Evolutionary conservation across 2,888 invertebrate species (phyloP).

Genomic region (Drosophila greeni): DNA sequence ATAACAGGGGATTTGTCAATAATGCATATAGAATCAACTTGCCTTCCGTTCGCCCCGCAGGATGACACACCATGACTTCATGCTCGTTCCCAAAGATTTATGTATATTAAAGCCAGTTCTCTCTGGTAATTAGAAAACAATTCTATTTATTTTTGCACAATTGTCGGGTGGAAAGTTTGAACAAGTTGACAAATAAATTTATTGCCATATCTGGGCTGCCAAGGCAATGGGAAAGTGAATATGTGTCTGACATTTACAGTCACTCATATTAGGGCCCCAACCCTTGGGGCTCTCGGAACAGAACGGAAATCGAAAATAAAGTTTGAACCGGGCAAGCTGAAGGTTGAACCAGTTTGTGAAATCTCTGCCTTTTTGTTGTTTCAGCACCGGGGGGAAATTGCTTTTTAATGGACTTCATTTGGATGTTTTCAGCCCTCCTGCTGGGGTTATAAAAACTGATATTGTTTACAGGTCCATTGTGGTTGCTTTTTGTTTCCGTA

Average conservation of each 20-base stretch:
- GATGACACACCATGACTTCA: conserved; percentile 19
- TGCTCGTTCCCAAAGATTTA: conserved; percentile 31
- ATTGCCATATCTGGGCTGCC: conserved; percentile 47
- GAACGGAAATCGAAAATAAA: conserved; percentile 71
- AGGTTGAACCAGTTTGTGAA: conserved; percentile 38
- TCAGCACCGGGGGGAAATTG: conserved; percentile 42
- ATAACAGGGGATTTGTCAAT: conserved; percentile 59
- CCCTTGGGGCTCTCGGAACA: conserved; percentile 19
- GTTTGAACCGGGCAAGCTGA: conserved; percentile 53
- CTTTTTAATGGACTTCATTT: conserved; percentile 48
- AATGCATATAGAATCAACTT: conserved; percentile 56
- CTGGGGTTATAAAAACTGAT: conserved; percentile 29
- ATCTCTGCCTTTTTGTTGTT: conserved; percentile 19
- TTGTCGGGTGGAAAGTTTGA: conserved; percentile 32
- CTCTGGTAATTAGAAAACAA: conserved; percentile 60
- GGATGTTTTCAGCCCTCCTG: conserved; percentile 19
- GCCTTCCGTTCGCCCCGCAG: conserved; percentile 8
- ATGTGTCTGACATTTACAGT: conserved; percentile 39
- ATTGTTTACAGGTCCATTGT: conserved; percentile 5
- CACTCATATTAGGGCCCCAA: conserved; percentile 15
- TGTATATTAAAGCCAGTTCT: conserved; percentile 57
- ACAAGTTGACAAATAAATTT: conserved; percentile 64
- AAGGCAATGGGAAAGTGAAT: conserved; percentile 41
- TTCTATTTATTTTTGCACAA: conserved; percentile 28
- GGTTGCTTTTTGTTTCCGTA: conserved; percentile 4